Conservation (phyloP, 2,888 invertebrate genomes). For the Latheticus oryzae region DNA sequence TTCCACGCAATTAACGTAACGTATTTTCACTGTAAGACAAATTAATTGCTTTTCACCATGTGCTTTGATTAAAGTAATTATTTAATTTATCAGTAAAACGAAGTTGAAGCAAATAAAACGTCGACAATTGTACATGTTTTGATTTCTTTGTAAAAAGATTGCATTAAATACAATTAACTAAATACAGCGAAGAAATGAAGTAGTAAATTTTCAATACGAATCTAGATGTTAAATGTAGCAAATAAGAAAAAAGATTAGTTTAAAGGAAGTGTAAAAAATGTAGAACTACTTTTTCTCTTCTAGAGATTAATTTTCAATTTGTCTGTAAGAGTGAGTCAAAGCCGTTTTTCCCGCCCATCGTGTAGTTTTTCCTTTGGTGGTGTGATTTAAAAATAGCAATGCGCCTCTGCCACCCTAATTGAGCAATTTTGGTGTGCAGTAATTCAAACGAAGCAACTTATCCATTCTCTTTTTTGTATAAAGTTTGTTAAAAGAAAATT, state of each 20-base stretch:
- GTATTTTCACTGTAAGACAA: slow-evolving; percentile 29
- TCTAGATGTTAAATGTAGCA: too few species aligned
- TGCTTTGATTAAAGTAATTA: slow-evolving; percentile 22
- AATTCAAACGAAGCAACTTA: slow-evolving; percentile 25
- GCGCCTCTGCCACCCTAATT: slow-evolving; percentile 19
- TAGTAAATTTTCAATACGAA: too few species aligned
- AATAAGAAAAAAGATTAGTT: too few species aligned
- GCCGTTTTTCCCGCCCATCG: neutral
- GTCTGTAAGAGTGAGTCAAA: slow-evolving; percentile 11
- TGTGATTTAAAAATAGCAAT: slow-evolving; percentile 22
- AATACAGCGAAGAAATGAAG: too few species aligned
- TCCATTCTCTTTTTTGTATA: slow-evolving; percentile 12
- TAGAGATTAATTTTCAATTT: too few species aligned
- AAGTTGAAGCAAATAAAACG: neutral
- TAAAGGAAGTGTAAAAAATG: too few species aligned
- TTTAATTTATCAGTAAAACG: slow-evolving; percentile 7
- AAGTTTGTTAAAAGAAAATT: slow-evolving; percentile 19
- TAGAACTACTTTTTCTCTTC: too few species aligned
- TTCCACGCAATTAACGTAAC: slow-evolving; percentile 29
- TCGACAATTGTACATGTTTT: neutral
- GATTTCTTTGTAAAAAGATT: neutral
- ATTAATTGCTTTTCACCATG: slow-evolving; percentile 34
- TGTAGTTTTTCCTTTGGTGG: too few species aligned
- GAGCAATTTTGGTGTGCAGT: slow-evolving; percentile 26
- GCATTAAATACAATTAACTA: neutral